phyloP scores from a whole-genome alignment of 2,113 vertebrate species.

The Xenopus borealis region DNA sequence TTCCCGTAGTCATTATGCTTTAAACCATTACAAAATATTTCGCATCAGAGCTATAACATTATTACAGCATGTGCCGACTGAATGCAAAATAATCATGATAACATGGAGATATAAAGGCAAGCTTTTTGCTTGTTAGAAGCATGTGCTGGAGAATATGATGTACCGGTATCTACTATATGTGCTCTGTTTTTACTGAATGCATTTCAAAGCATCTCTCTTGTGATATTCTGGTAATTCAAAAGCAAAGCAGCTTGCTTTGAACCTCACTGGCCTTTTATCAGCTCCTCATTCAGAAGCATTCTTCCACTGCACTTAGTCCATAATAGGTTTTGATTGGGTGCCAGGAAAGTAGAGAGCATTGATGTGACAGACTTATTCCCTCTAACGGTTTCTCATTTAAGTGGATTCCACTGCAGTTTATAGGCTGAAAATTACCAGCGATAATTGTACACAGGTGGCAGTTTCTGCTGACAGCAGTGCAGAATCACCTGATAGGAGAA shows the following conservation, averaged over 20 bases:
- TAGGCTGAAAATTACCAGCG: slow-evolving; percentile 29
- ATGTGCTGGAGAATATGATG: background rate
- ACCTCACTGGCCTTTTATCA: slow-evolving; percentile 35
- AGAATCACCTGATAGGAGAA: slow-evolving; percentile 19
- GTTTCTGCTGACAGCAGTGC: slow-evolving; percentile 1
- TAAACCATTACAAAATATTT: no score
- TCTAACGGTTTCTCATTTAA: slow-evolving; percentile 40
- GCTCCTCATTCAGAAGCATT: slow-evolving; percentile 35
- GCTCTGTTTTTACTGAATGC: background rate
- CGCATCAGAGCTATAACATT: no score
- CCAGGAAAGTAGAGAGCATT: slow-evolving; percentile 26
- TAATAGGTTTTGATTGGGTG: slow-evolving; percentile 44
- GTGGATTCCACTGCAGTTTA: slow-evolving; percentile 30
- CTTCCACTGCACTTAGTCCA: slow-evolving; percentile 28
- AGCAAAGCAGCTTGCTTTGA: slow-evolving; percentile 24
- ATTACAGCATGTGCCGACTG: no score
- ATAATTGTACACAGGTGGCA: slow-evolving; percentile 38
- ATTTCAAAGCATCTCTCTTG: slow-evolving; percentile 15
- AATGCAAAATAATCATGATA: no score
- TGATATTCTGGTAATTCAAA: slow-evolving; percentile 16
- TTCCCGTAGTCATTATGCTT: no score
- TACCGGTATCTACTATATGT: background rate
- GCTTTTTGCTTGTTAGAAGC: slow-evolving; percentile 2
- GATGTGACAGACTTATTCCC: slow-evolving; percentile 33
- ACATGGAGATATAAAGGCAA: no score